Conservation (phyloP, 2,797 vertebrate species). For the Myoxocephalus aenaeus region DNA sequence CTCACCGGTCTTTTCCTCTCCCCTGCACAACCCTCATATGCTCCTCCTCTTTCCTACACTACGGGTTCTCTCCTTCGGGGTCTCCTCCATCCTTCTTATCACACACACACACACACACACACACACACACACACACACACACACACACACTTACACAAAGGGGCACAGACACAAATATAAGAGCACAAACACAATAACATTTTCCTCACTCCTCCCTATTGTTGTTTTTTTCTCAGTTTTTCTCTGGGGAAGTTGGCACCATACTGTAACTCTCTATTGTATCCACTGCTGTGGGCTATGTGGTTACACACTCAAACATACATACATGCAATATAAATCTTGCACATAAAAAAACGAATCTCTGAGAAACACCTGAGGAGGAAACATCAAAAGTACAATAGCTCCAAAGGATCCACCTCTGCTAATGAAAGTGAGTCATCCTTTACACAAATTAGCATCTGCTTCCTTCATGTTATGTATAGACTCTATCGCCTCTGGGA, state of each 20-base stretch:
- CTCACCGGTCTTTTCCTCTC: conserved; percentile 42
- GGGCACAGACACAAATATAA: background rate
- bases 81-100: conserved; percentile 43
- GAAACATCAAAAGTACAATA: conserved; percentile 69
- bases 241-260: conserved; percentile 49
- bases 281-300: conserved; percentile 54
- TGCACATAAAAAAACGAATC: conserved; percentile 42
- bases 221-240: conserved; percentile 47
- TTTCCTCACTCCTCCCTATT: conserved; percentile 46
- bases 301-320: conserved; percentile 38
- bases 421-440: conserved; percentile 64
- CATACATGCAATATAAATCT: conserved; percentile 47
- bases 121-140: conserved; percentile 4
- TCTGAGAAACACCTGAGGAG: conserved; percentile 58
- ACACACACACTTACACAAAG: conserved; percentile 5
- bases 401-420: conserved; percentile 50
- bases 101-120: conserved; percentile 53
- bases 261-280: conserved; percentile 54
- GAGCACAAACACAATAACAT: conserved; percentile 22
- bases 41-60: conserved; percentile 14
- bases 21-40: conserved; percentile 21
- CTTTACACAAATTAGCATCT: conserved; percentile 57
- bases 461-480: conserved; percentile 46
- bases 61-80: conserved; percentile 29
- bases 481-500: conserved; percentile 30